These are phyloP conservation scores for Hemibagrus wyckioides DNA, from an alignment of 2,113 vertebrate genomes.

Conservation along the genomic window DNA sequence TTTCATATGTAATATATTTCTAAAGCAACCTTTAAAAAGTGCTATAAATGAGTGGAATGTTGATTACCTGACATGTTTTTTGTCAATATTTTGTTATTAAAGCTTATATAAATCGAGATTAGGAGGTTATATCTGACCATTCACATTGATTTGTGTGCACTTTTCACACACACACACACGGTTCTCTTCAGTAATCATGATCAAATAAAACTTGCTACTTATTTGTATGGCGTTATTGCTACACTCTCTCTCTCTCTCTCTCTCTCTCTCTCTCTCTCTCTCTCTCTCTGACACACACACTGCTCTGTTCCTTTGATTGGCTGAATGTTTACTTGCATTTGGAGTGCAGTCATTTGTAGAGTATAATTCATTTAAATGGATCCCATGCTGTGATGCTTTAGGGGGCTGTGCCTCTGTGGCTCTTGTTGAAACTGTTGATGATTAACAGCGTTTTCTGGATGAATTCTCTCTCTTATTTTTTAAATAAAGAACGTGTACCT, in stretches of 20 bases:
- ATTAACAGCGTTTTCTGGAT: conserved; percentile 8
- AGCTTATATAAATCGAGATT: conserved; percentile 14
- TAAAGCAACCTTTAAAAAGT: background rate
- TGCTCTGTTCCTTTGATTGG: background rate
- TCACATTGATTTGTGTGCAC: background rate
- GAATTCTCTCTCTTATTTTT: background rate
- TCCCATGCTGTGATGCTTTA: background rate
- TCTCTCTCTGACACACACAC: background rate
- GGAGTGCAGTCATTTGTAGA: background rate
- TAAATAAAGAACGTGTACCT: conserved; percentile 24
- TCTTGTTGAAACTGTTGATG: background rate
- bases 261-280: background rate
- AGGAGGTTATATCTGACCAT: background rate
- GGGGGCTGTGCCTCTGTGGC: conserved; percentile 7
- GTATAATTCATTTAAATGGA: background rate
- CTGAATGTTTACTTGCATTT: background rate
- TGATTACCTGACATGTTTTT: background rate
- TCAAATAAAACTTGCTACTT: background rate
- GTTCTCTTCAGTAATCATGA: background rate
- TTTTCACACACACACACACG: background rate
- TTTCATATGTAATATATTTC: conserved; percentile 31
- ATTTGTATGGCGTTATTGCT: background rate
- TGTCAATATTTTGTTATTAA: conserved; percentile 1
- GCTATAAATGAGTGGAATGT: background rate
- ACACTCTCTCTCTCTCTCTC: background rate